These are phyloP conservation scores for Oscheius sp. DNA, from an alignment of 2,888 invertebrate genomes.

Conservation along the genomic window DNA sequence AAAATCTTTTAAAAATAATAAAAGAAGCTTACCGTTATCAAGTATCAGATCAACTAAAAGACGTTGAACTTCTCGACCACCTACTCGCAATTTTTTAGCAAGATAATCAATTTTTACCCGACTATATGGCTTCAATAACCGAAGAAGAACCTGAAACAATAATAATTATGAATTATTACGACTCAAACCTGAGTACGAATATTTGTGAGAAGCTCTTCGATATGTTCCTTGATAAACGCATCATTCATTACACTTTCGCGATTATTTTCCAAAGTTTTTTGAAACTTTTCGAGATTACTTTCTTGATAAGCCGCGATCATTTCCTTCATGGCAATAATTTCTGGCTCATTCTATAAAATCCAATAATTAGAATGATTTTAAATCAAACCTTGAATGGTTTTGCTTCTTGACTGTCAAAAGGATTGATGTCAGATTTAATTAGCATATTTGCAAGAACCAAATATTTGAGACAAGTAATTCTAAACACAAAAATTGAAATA, in stretches of 20 bases:
- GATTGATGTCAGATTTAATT: slow-evolving; percentile 99
- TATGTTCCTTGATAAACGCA: slow-evolving; percentile 97
- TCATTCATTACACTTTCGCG: slow-evolving; percentile 97
- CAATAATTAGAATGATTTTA: not conserved
- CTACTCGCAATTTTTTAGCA: slow-evolving; percentile 80
- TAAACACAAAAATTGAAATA: slow-evolving; percentile 77
- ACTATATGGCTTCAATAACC: slow-evolving; percentile 96
- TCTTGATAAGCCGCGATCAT: slow-evolving; percentile 80
- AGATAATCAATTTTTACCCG: slow-evolving; percentile 97
- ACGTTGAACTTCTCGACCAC: slow-evolving; percentile 87
- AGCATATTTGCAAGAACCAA: slow-evolving; percentile 97
- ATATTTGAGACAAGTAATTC: slow-evolving; percentile 97
- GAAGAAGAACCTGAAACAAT: slow-evolving; percentile 83
- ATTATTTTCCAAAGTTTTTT: slow-evolving; percentile 82
- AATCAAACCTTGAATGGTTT: slow-evolving; percentile 87
- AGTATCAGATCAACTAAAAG: slow-evolving; percentile 95
- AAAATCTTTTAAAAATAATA: too few species aligned
- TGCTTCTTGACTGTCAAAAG: slow-evolving; percentile 99
- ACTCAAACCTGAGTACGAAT: slow-evolving; percentile 85
- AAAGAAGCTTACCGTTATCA: slow-evolving; percentile 83
- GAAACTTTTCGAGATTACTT: slow-evolving; percentile 79
- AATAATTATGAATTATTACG: not conserved
- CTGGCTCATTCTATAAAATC: slow-evolving; percentile 85
- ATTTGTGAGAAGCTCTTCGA: slow-evolving; percentile 84
- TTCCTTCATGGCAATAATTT: slow-evolving; percentile 98